Evolutionary conservation across 2,113 vertebrate genomes (phyloP), one percentile per base, ranked within the genome.

Genomic region (Nesoenas mayeri): DNA sequence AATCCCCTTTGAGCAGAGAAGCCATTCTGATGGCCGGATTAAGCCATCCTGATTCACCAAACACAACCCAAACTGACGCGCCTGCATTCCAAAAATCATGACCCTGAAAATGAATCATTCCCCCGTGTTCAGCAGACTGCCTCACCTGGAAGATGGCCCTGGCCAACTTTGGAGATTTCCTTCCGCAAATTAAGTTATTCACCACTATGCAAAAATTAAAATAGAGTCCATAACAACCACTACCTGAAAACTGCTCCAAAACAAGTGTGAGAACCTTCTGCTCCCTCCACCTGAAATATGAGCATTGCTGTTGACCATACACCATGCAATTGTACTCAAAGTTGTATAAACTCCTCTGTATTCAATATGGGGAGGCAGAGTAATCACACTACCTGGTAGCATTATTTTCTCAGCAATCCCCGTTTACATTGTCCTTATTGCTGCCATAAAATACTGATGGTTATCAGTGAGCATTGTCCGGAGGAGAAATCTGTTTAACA

Each of bases 71-170:
- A 31, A 5, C 1, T 0, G 0, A 29, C 31, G 25, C 4, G 0
- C 17, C 73, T 9, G 11, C 5, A 1, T 50, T 38, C 44, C 57
- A n/a, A 38, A 36, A 14, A 4, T 5, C 87, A 11, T 0, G 2
- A 8, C 51, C 29, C 26, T 2, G 7, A 38, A 9, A 61, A 20
- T 0, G 8, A 16, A 18, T 4, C 28, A 2, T 26, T n/a, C 13
- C 48, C 24, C 47, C 42, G 0, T 0, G 3, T 3, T 13, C 34
- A 38, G 13, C 18, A 3, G 4, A 0, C 3, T n/a, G 31, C 8
- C 8, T 3, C 9, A 28, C 29, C 58, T 21, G 54, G 34, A 19
- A 10, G 0, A 7, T 1, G 25, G 22, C 44, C 53, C 71, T 47
- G 58, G 29, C 2, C 40, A 58, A 3, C 57, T 51, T 24, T 0